Base-by-base conservation (phyloP, 2,113 vertebrate species). In the Trogon melanurus region DNA sequence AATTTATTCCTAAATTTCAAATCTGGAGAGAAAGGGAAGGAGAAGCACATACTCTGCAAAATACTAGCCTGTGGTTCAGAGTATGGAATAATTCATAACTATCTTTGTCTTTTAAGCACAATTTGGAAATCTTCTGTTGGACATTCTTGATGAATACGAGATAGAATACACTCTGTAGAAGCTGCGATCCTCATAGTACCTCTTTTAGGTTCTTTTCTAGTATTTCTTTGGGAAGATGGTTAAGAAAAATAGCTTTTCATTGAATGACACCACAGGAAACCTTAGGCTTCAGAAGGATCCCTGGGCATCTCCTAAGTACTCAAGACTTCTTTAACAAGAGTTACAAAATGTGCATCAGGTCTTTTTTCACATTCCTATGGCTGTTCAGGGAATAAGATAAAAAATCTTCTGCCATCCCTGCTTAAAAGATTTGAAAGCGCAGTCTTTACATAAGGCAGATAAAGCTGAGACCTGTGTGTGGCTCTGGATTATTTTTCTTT, bases 51-150 rank as follows among this genome's bases (percentile, higher is more conserved):
- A 38, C 5, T 71, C 29, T 34, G 26, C 11, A 89, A 79, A 87
- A 76, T 11, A 53, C 25, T 54, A 54, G 32, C 72, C 17, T 1
- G 1, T 17, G 5, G 11, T 48, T 16, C 12, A 57, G 4, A 45
- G 4, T 17, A 71, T 10, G 10, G 16, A 74, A 19, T 6, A 79
- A 53, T 60, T 86, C 0, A 0, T 29, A 87, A 48, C 3, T 17
- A 56, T n/a, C 11, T 7, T 20, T 86, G 29, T 56, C 9, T 61
- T 78, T 44, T 57, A 86, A 89, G 26, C 45, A 57, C 18, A 72
- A n/a, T 67, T 70, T 62, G 36, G 8, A 69, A 82, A 65, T 45
- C 13, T 30, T 66, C 23, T 73, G 21, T 41, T 67, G 32, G 6
- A 27, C 25, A 19, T 65, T 71, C 56, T 78, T 92, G 53, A 66